phyloP scores from a whole-genome alignment of 2,113 vertebrate species.

The Rhynchomys soricoides region DNA sequence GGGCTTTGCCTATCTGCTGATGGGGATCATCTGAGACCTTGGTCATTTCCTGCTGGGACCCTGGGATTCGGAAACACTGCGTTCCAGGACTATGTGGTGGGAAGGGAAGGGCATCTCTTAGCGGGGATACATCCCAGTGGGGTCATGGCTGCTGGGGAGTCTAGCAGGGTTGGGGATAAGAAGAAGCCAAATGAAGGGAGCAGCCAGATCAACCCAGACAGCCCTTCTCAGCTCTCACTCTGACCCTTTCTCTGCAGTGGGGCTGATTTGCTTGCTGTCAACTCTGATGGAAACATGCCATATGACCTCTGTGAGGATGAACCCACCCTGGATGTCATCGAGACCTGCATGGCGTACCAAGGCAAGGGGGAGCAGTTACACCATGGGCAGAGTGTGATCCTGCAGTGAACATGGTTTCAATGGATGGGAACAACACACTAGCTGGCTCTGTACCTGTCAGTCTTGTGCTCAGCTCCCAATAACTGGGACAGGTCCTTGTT shows the following conservation, averaged over 20 bases:
- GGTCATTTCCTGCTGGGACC: neutral
- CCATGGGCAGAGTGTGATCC: neutral
- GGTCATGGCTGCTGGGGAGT: neutral
- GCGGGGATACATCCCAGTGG: neutral
- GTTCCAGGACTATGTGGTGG: neutral
- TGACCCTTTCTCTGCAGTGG: slow-evolving; percentile 87
- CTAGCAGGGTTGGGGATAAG: too few species aligned
- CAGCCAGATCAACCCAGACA: neutral
- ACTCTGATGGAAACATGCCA: slow-evolving; percentile 98
- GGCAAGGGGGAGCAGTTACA: slow-evolving; percentile 84
- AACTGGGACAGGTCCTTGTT: neutral
- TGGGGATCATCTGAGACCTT: neutral
- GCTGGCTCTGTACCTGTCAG: neutral
- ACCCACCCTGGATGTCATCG: slow-evolving; percentile 97
- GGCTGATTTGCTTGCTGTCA: slow-evolving; percentile 95
- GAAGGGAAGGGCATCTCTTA: neutral
- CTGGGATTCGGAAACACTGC: neutral
- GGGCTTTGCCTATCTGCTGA: neutral
- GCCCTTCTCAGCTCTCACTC: neutral
- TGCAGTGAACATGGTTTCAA: neutral
- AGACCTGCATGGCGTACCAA: slow-evolving; percentile 97
- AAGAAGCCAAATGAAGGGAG: neutral
- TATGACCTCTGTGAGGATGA: slow-evolving; percentile 99
- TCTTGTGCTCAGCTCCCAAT: neutral
- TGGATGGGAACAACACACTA: rapidly evolving